A percentile compares a stretch with the other conserved stretches of the same genome.
phyloP scores from a whole-genome alignment of 2,113 vertebrate genomes.

The Xyrauchen texanus region DNA sequence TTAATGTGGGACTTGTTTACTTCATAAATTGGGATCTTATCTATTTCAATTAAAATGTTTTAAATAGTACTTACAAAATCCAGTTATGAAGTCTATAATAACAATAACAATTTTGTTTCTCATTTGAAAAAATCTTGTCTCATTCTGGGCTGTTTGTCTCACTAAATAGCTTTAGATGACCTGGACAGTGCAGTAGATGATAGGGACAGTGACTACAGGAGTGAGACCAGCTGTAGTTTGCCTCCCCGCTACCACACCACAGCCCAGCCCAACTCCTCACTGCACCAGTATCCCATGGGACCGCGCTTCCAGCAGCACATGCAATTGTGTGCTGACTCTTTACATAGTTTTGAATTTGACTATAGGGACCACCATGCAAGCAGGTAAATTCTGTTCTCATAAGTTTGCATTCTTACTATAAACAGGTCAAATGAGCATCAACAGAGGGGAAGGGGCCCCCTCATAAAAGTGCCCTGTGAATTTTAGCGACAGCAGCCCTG shows the following conservation, averaged over 20 bases:
- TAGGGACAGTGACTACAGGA: slow-evolving; percentile 96
- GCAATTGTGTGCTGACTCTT: slow-evolving; percentile 81
- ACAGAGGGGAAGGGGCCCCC: too few species aligned
- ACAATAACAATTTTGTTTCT: background rate
- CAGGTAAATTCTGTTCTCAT: slow-evolving; percentile 75
- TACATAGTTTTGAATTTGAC: slow-evolving; percentile 86
- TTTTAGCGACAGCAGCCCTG: too few species aligned
- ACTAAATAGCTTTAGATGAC: slow-evolving; percentile 86
- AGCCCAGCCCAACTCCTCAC: slow-evolving; percentile 88
- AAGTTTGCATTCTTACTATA: background rate
- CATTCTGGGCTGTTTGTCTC: background rate
- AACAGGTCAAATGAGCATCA: background rate
- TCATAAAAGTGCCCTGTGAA: too few species aligned
- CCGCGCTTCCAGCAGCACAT: slow-evolving; percentile 73
- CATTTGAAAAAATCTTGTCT: background rate
- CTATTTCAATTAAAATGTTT: too few species aligned
- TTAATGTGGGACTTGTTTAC: too few species aligned
- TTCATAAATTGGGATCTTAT: too few species aligned
- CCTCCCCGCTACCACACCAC: slow-evolving; percentile 89
- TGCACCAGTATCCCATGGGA: slow-evolving; percentile 87
- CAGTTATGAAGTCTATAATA: background rate
- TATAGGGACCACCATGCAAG: slow-evolving; percentile 78
- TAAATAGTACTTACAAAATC: background rate
- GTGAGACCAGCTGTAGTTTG: slow-evolving; percentile 91
- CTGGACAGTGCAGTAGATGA: slow-evolving; percentile 93